Percentiles rank a stretch among this genome's conserved stretches.
phyloP scores from a whole-genome alignment of 2,888 invertebrate species.

The Cantharis rufa region DNA sequence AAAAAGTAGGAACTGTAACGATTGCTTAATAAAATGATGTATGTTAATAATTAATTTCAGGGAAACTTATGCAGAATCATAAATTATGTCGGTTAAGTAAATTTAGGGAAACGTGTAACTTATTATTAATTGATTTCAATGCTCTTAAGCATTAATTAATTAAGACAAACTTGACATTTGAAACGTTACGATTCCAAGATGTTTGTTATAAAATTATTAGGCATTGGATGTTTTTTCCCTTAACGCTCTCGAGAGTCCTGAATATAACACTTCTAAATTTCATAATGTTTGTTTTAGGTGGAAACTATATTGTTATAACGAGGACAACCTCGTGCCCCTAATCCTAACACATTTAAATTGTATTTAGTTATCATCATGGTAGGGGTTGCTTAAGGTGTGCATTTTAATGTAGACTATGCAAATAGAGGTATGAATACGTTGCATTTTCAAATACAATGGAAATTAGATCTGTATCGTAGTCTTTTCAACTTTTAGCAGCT shows the following conservation, averaged over 20 bases:
- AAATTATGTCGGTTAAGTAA: not conserved
- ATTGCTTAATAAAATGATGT: not conserved
- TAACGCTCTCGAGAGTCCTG: not conserved
- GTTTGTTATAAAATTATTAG: not conserved
- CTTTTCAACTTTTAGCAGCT: conserved; percentile 29
- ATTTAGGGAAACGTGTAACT: not conserved
- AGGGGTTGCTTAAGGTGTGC: conserved; percentile 9
- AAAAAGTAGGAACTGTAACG: not conserved
- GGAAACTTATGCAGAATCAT: not conserved
- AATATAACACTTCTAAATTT: not conserved
- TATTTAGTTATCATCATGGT: not conserved
- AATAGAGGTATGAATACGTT: conserved; percentile 20
- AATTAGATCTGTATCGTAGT: conserved; percentile 28
- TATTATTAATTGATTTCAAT: not conserved
- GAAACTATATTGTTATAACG: not conserved
- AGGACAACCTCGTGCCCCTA: not conserved
- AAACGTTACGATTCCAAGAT: not conserved
- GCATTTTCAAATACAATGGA: conserved; percentile 25
- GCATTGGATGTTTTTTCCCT: not conserved
- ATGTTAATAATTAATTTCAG: not conserved
- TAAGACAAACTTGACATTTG: not conserved
- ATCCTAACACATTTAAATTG: conserved; percentile 3
- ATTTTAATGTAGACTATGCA: conserved; percentile 28
- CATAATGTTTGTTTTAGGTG: not conserved
- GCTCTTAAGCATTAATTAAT: not conserved